phyloP scores from a whole-genome alignment of 2,113 vertebrate genomes.

The Malurus elegans region DNA sequence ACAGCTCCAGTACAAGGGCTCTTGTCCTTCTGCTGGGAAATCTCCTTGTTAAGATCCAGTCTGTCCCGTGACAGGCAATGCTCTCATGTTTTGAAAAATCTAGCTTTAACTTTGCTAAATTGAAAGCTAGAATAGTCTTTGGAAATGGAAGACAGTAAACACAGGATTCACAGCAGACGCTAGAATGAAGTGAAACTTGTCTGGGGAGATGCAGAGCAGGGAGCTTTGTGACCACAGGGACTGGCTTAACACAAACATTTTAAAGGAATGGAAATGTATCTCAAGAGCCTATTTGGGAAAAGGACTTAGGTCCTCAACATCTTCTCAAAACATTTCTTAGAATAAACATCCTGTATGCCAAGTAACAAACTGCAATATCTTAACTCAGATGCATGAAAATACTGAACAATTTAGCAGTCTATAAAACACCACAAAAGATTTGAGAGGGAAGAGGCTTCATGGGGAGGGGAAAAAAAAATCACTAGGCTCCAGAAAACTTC shows the following conservation, averaged over 20 bases:
- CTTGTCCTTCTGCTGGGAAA: background rate
- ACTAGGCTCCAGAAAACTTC: background rate
- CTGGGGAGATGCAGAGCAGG: background rate
- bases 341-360: background rate
- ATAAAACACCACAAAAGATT: background rate
- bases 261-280: background rate
- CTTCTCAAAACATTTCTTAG: background rate
- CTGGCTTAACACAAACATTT: background rate
- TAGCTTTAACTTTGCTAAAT: background rate
- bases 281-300: background rate
- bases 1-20: background rate
- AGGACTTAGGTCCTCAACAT: background rate
- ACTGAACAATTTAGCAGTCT: background rate
- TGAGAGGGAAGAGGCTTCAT: background rate
- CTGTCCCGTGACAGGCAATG: background rate
- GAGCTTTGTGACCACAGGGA: background rate
- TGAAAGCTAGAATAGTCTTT: background rate
- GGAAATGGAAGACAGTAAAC: background rate
- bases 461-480: no score
- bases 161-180: background rate
- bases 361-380: background rate
- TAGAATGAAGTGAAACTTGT: background rate
- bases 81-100: background rate
- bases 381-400: background rate
- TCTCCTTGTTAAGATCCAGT: background rate